Evolutionary conservation across 2,888 invertebrate genomes (phyloP).

Genomic region (Cylloceria caligata): DNA sequence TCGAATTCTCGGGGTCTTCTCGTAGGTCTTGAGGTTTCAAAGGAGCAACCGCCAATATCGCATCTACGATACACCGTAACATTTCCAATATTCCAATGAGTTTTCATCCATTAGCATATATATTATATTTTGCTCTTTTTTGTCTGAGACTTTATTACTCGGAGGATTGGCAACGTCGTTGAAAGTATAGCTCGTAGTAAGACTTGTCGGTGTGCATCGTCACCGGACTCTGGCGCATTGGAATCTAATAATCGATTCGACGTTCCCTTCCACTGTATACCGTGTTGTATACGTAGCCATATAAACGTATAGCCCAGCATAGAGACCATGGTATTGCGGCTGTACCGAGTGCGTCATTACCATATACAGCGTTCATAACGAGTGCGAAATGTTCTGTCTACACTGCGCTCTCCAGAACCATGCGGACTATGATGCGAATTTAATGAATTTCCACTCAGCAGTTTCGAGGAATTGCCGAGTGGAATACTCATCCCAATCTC

Average conservation of each 20-base stretch:
- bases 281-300: not conserved
- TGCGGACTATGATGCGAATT: slow-evolving; percentile 39
- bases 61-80: slow-evolving; percentile 47
- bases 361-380: slow-evolving; percentile 22
- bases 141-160: slow-evolving; percentile 66
- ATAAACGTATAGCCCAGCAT: not conserved
- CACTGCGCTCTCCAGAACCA: not conserved
- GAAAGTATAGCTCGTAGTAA: not conserved
- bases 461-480: slow-evolving; percentile 32
- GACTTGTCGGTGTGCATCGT: slow-evolving; percentile 9
- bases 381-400: slow-evolving; percentile 5
- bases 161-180: slow-evolving; percentile 3
- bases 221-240: not conserved
- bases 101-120: slow-evolving; percentile 68
- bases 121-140: slow-evolving; percentile 66
- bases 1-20: slow-evolving; percentile 22
- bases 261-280: slow-evolving; percentile 9
- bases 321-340: slow-evolving; percentile 6
- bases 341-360: slow-evolving; percentile 21
- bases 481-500: slow-evolving; percentile 9
- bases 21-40: not conserved
- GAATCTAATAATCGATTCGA: slow-evolving; percentile 41
- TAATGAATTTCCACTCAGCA: slow-evolving; percentile 48
- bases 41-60: slow-evolving; percentile 32
- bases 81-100: slow-evolving; percentile 66